Conservation (phyloP, 2,797 vertebrate species). For the Characodon lateralis region DNA sequence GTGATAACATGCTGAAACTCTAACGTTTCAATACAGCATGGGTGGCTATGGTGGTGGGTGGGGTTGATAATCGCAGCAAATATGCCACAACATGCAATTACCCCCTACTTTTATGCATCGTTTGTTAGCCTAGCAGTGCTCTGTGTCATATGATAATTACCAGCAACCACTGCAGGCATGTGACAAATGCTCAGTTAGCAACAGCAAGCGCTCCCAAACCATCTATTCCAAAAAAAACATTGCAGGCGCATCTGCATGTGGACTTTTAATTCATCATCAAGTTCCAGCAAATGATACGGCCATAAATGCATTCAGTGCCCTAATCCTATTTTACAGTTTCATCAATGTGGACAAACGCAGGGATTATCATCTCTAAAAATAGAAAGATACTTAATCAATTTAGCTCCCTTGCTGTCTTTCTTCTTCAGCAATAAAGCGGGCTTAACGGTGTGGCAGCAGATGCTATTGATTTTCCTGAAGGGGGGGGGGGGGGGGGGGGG, state of each 20-base stretch:
- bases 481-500: constrained; percentile 51
- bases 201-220: constrained; percentile 19
- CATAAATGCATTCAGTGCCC: neutral
- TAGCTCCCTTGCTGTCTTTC: constrained; percentile 68
- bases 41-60: constrained; percentile 51
- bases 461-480: constrained; percentile 72
- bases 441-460: constrained; percentile 67
- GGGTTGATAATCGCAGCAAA: constrained; percentile 62
- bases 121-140: constrained; percentile 66
- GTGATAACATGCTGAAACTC: constrained; percentile 66
- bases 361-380: constrained; percentile 75
- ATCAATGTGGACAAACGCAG: constrained; percentile 50
- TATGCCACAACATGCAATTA: constrained; percentile 67
- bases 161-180: constrained; percentile 54
- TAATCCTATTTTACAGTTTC: constrained; percentile 35
- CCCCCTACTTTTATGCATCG: constrained; percentile 41
- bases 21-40: constrained; percentile 66
- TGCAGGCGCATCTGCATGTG: constrained; percentile 22
- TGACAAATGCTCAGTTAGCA: constrained; percentile 51
- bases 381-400: constrained; percentile 79
- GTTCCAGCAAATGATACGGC: constrained; percentile 14
- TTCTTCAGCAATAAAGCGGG: constrained; percentile 69
- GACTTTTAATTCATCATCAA: constrained; percentile 32
- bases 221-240: constrained; percentile 51
- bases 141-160: constrained; percentile 67